Conservation (phyloP, 2,113 vertebrate species). For the Petrocephalus microphthalmus region DNA sequence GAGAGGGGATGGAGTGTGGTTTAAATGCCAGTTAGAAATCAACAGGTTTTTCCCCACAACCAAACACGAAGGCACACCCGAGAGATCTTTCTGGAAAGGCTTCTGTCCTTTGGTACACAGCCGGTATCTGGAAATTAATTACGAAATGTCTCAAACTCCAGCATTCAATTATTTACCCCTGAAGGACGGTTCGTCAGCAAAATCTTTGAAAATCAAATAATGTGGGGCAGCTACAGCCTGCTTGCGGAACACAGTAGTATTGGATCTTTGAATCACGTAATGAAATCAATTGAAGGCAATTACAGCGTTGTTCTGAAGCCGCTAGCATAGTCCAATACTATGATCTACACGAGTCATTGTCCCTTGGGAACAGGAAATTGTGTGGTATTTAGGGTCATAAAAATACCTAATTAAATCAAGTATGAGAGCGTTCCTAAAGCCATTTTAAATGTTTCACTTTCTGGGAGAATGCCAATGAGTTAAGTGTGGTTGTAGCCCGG, state of each 20-base stretch:
- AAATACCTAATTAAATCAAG: neutral
- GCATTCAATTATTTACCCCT: slow-evolving; percentile 3
- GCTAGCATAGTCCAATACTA: neutral
- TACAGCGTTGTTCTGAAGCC: neutral
- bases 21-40: neutral
- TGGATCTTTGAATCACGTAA: neutral
- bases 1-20: neutral
- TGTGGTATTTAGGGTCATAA: neutral
- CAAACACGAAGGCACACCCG: neutral
- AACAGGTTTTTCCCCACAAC: neutral
- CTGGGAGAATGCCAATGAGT: neutral
- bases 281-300: slow-evolving; percentile 2
- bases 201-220: slow-evolving; percentile 11
- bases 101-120: neutral
- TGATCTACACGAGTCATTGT: neutral
- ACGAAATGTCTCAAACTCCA: neutral
- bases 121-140: neutral
- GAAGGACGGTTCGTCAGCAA: neutral
- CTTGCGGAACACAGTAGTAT: neutral
- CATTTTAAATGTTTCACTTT: neutral
- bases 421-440: neutral
- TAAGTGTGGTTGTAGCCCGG: neutral
- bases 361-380: neutral
- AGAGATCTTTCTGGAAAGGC: neutral
- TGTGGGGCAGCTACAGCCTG: neutral